Evolutionary conservation across 30 jellyfish, hydroid and myxozoan species (phyloP), one percentile per base, ranked within the genome.

Genomic region (Nemopilema nomurai): DNA sequence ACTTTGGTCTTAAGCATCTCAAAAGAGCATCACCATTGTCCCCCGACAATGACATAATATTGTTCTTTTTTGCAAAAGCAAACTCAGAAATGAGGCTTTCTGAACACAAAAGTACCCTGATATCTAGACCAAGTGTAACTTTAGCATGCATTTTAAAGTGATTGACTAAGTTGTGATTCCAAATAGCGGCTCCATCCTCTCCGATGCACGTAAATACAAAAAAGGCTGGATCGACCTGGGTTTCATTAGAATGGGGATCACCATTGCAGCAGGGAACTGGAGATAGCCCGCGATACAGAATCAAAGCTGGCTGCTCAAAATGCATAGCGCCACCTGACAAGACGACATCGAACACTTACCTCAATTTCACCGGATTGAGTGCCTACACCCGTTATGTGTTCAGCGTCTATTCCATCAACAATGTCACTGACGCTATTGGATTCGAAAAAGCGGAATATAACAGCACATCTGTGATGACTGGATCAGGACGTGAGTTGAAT

Each of bases 401-500:
- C 21, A 62, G 77, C 0, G 71, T 92, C 19, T 33, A 76, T 28
- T 64, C 90, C 16, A 69, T 57, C 28, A 92, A 92, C 62, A 83
- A 87, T 29, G 97, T 87, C 81, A 92, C 98, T 20, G 67, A 21
- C 1, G 89, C 88, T 4, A 87, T 89, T 81, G 97, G 90, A 6
- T 41, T 41, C 57, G 57, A 41, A 6, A 41, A 41, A 41, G 57
- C 57, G 6, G 9, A 41, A 13, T 41, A 41, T 13, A 41, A 41
- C 57, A 41, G 57, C 57, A 41, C 57, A 21, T 24, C 80, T 52
- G 87, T 92, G 72, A 81, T 21, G 51, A 92, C 98, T 0, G 25
- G 19, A 1, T 73, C 87, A 81, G 98, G 98, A 70, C 85, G 98
- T 92, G 80, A 84, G 97, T 80, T 80, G 57, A 41, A 41, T 13